Evolutionary conservation across 1,140 invertebrate species (phyloP).

Genomic region (Drosophila kohkoa): DNA sequence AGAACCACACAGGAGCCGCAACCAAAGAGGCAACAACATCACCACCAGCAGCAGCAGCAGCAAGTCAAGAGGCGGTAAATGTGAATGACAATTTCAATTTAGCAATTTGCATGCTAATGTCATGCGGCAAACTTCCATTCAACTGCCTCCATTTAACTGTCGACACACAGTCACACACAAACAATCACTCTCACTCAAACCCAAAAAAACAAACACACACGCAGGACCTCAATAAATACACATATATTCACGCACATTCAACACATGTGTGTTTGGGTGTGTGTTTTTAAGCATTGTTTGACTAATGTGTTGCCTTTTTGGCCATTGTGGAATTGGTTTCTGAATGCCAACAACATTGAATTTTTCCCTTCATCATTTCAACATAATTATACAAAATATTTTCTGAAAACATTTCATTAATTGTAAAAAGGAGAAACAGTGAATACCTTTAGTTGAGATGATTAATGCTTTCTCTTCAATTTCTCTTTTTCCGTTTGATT

Average conservation of each 20-base stretch:
- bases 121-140: constrained; percentile 52
- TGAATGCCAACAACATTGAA: neutral
- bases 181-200: neutral
- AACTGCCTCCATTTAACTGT: constrained; percentile 60
- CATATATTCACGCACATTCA: neutral
- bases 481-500: too few species aligned
- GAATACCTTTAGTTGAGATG: too few species aligned
- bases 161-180: constrained; percentile 20
- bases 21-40: neutral
- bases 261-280: constrained; percentile 9
- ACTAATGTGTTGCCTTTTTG: constrained; percentile 63
- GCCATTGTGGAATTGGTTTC: constrained; percentile 13
- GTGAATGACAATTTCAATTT: constrained; percentile 82
- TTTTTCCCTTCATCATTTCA: neutral
- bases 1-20: neutral
- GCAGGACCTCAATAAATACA: neutral
- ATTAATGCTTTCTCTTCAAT: too few species aligned
- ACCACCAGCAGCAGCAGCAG: constrained; percentile 4
- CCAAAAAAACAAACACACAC: constrained; percentile 9
- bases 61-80: constrained; percentile 74
- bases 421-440: too few species aligned
- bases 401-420: neutral
- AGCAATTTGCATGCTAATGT: constrained; percentile 80
- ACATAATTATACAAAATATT: neutral
- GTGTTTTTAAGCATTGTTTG: constrained; percentile 53